Conservation (phyloP, 2,113 vertebrate genomes). For the Muntiacus reevesi region DNA sequence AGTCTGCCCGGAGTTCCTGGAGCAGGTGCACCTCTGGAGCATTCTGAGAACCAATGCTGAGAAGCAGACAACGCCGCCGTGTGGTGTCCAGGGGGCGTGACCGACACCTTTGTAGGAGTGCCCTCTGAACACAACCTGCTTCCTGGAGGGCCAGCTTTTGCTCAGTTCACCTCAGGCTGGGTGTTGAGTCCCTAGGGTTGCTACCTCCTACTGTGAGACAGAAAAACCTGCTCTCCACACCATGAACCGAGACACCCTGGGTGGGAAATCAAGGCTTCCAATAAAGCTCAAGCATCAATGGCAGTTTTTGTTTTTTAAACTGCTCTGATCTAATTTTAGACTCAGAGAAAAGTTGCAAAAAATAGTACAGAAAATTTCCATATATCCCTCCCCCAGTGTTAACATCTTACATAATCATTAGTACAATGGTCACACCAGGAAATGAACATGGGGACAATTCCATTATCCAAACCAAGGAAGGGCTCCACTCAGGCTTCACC, state of each 20-base stretch:
- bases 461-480: background rate
- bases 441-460: background rate
- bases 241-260: background rate
- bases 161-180: background rate
- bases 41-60: rapidly evolving
- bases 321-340: conserved; percentile 55
- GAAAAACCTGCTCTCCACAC: background rate
- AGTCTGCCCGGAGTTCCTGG: background rate
- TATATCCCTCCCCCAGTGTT: background rate
- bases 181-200: background rate
- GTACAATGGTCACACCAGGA: background rate
- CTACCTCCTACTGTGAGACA: background rate
- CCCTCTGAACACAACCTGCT: background rate
- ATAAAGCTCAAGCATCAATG: background rate
- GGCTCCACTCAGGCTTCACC: background rate
- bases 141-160: background rate
- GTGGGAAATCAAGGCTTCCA: background rate
- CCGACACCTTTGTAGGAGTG: background rate
- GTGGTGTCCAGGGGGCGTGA: background rate
- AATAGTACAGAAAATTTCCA: conserved; percentile 50
- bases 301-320: background rate
- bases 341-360: conserved; percentile 33
- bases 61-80: background rate
- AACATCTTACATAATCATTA: background rate
- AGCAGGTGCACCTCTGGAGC: background rate